Percentiles rank a stretch among this genome's conserved stretches.
These are phyloP conservation scores for Xenentodon cancila DNA, from an alignment of 2,797 vertebrate species.

Conservation along the genomic window DNA sequence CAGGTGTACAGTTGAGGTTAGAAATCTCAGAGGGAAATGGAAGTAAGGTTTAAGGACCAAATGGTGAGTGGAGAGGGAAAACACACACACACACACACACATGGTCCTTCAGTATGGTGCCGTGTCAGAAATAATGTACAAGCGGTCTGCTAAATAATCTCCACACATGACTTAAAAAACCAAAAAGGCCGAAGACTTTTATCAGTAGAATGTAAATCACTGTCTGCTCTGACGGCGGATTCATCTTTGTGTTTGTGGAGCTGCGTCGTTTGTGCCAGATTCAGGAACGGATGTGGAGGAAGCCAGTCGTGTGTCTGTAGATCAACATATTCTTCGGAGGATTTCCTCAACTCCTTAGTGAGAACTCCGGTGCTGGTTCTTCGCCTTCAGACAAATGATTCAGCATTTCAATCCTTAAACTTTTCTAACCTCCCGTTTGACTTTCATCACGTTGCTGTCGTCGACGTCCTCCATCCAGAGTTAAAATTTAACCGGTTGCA, in stretches of 20 bases:
- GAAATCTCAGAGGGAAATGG: conserved; percentile 74
- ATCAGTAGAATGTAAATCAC: not conserved
- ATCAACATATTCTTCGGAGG: no score
- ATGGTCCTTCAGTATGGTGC: not conserved
- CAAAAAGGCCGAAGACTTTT: not conserved
- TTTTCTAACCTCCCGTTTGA: no score
- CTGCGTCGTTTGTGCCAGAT: no score
- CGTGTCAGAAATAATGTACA: not conserved
- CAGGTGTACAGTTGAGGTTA: conserved; percentile 64
- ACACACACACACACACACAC: conserved; percentile 5
- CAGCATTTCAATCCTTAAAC: no score
- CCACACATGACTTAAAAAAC: not conserved
- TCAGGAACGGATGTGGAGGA: no score
- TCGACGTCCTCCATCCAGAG: not conserved
- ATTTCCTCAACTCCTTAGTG: no score
- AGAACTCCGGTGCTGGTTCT: no score
- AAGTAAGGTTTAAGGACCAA: conserved; percentile 83
- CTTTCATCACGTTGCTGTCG: no score
- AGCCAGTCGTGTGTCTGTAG: no score
- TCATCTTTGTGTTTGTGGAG: not conserved
- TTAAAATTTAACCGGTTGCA: conserved; percentile 17
- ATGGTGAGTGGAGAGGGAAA: conserved; percentile 72
- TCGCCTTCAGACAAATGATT: no score
- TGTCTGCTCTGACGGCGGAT: not conserved
- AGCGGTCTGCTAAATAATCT: not conserved